These are phyloP conservation scores for Microcebus ravelobensis DNA, from an alignment of 2,113 vertebrate genomes.

Conservation along the genomic window DNA sequence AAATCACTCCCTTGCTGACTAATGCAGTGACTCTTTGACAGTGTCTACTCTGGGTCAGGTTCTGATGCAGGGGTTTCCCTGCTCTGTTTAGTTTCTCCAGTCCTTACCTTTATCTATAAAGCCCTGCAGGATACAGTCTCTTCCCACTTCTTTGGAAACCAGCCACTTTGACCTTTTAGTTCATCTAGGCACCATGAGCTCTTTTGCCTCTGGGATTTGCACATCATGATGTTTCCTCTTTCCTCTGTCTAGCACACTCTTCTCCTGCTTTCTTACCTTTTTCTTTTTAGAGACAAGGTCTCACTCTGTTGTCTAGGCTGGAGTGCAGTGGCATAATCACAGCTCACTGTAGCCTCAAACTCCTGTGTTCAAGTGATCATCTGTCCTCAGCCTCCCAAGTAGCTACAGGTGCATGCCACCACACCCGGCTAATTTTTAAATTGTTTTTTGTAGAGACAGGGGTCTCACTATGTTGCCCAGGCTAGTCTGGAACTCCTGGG, in stretches of 20 bases:
- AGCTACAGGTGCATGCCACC: no score
- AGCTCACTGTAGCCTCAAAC: no score
- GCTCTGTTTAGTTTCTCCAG: not conserved
- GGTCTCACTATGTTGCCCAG: no score
- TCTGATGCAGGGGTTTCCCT: not conserved
- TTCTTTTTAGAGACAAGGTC: no score
- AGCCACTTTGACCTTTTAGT: not conserved
- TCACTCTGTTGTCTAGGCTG: no score
- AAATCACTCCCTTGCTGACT: not conserved
- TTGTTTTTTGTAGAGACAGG: no score
- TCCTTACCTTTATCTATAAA: not conserved
- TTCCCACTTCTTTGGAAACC: slow-evolving; percentile 1
- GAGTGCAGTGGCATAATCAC: no score
- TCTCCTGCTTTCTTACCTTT: not conserved
- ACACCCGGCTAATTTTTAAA: no score
- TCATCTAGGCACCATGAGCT: not conserved
- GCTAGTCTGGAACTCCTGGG: no score
- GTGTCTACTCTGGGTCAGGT: not conserved
- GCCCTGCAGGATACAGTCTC: not conserved
- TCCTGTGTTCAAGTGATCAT: no score
- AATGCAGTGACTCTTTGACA: not conserved
- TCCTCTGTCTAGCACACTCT: not conserved
- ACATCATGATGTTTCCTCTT: not conserved
- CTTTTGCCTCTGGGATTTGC: not conserved
- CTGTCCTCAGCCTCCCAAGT: no score